These are phyloP conservation scores for Pterocles burchelli DNA, from an alignment of 2,113 vertebrate species.

Conservation along the genomic window DNA sequence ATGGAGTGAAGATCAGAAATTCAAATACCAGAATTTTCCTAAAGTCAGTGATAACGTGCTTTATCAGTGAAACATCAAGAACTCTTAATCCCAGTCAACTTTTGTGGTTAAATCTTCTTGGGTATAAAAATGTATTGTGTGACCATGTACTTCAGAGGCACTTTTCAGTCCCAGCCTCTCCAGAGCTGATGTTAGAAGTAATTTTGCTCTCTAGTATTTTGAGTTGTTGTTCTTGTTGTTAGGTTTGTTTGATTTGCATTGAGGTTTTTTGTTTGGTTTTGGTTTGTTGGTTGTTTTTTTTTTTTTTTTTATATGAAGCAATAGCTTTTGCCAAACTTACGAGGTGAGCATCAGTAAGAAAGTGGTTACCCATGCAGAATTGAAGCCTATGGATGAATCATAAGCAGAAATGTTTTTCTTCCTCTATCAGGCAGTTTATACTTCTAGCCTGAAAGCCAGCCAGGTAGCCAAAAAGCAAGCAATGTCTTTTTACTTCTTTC, in stretches of 20 bases:
- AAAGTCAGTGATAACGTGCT: not conserved
- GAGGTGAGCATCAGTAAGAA: accelerated
- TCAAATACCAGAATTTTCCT: not conserved
- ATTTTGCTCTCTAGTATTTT: not conserved
- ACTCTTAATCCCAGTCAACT: not conserved
- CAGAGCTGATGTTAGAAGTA: not conserved
- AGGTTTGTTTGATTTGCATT: not conserved
- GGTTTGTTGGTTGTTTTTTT: not conserved
- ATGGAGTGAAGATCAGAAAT: not conserved
- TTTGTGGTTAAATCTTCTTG: not conserved
- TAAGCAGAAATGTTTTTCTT: not conserved
- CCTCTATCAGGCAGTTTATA: not conserved
- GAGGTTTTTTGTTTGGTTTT: not conserved
- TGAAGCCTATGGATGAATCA: not conserved
- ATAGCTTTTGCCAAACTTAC: not conserved
- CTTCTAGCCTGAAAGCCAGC: not conserved
- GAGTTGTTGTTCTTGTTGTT: not conserved
- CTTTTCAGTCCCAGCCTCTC: not conserved
- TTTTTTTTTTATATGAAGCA: not conserved
- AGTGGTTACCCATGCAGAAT: not conserved
- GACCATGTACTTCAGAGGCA: not conserved
- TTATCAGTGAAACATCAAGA: not conserved
- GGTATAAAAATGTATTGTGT: not conserved
- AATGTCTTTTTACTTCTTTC: not conserved
- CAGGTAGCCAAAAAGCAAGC: not conserved